Conservation (phyloP, 2,797 vertebrate genomes). For the Enteromius anoplus region DNA sequence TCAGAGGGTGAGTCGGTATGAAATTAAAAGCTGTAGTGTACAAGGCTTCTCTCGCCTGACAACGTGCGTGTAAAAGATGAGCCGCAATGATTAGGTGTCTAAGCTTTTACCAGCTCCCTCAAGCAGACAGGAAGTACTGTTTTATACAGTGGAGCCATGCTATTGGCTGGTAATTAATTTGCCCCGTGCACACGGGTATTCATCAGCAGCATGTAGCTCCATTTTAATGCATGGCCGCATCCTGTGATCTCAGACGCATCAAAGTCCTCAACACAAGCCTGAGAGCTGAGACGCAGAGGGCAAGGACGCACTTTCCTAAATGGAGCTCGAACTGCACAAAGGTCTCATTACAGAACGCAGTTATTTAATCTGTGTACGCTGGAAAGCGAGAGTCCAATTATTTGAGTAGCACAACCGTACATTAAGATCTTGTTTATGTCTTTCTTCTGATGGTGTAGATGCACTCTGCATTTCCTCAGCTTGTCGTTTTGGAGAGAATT, state of each 20-base stretch:
- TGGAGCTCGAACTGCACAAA: constrained; percentile 12
- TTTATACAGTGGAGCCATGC: constrained; percentile 38
- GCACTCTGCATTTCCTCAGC: constrained; percentile 18
- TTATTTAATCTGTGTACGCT: constrained; percentile 18
- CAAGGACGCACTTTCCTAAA: constrained; percentile 9
- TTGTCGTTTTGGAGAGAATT: constrained; percentile 19
- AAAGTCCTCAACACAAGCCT: not conserved
- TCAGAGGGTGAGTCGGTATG: constrained; percentile 28
- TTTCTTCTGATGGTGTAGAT: constrained; percentile 26
- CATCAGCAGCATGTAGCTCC: constrained; percentile 23
- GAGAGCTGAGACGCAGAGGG: not conserved
- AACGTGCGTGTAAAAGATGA: constrained; percentile 34
- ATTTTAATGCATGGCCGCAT: constrained; percentile 40
- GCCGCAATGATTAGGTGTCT: constrained; percentile 54
- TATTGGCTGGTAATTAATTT: constrained; percentile 58
- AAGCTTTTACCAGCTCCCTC: constrained; percentile 39
- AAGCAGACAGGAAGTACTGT: constrained; percentile 50
- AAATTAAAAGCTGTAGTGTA: constrained; percentile 41
- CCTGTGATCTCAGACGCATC: constrained; percentile 28
- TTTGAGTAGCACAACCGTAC: constrained; percentile 9
- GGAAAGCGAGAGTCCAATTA: constrained; percentile 25
- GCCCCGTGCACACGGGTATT: constrained; percentile 31
- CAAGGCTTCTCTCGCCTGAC: constrained; percentile 31
- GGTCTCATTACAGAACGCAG: constrained; percentile 24
- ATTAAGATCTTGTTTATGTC: constrained; percentile 20